Base-by-base conservation (phyloP, 2,113 vertebrate genomes). In the Psophia crepitans region DNA sequence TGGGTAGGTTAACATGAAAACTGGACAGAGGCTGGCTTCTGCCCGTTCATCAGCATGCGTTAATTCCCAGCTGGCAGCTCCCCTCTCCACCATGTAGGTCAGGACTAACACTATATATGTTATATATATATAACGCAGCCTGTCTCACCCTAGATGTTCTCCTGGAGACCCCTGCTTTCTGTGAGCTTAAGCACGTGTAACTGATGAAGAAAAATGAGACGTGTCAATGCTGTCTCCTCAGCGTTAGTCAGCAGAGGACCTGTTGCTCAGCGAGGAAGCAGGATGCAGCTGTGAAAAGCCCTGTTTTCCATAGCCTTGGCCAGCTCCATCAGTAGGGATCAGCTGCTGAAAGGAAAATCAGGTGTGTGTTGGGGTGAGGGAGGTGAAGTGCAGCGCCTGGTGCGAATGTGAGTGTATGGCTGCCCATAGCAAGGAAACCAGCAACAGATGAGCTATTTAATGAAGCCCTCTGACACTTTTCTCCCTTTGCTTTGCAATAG, bases 111-210 rank as follows among this genome's bases (percentile, higher is more conserved):
- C 44, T 5, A 4, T 7, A 2, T 8, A 1, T 3, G 4, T 44
- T 9, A 1, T 1, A 1, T 9, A 1, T 1, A 1, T 8, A 9
- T 11, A 61, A 21, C 17, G 8, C 32, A 53, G 15, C 48, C 46
- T 54, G 57, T 21, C 39, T 11, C 33, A 41, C 14, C 30, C 22
- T 20, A 12, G 48, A 3, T 27, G 39, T 32, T 44, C 30, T 21
- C 30, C 70, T 56, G 80, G 65, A 23, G 54, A 65, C 12, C 21
- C 5, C 12, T 20, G 7, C 12, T 46, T 33, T 20, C 39, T 49
- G 5, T 30, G 48, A 44, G 56, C 24, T 58, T 24, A 3, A 57
- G 37, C 23, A 8, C 4, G 28, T n/a, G 35, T 39, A 13, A n/a
- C 39, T 33, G 53, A 39, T 65, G 35, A 22, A 18, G 39, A 33